A percentile compares a stretch with the other conserved stretches of the same genome.
Evolutionary conservation across 2,888 invertebrate species (phyloP).

Genomic region (Rhimphoctona megacephalus): DNA sequence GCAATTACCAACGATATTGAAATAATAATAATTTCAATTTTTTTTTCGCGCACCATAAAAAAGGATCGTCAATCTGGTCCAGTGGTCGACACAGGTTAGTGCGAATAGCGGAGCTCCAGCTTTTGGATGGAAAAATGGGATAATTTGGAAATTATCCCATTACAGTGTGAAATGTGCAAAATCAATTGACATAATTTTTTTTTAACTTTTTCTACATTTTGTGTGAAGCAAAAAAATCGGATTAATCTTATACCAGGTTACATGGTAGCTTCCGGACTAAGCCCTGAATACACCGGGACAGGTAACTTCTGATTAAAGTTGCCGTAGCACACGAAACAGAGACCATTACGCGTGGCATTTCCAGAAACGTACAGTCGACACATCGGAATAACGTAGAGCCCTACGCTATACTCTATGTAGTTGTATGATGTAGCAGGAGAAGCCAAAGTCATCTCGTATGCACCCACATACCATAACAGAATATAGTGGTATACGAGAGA

Average conservation of each 20-base stretch:
- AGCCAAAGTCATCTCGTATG: constrained; percentile 41
- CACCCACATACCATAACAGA: constrained; percentile 55
- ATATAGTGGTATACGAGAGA: constrained; percentile 44
- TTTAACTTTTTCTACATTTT: background rate
- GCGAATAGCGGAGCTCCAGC: too few relatives aligned
- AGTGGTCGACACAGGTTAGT: too few relatives aligned
- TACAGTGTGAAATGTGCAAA: background rate
- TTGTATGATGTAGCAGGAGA: constrained; percentile 32
- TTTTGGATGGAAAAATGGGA: too few relatives aligned
- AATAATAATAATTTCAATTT: too few relatives aligned
- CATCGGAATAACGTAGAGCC: constrained; percentile 39
- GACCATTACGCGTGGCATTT: constrained; percentile 68
- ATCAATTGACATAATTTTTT: background rate
- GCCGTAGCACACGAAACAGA: constrained; percentile 58
- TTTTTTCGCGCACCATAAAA: too few relatives aligned
- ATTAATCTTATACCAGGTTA: background rate
- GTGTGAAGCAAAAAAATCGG: constrained; percentile 1
- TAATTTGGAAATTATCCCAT: too few relatives aligned
- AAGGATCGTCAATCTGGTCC: too few relatives aligned
- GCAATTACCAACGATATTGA: too few relatives aligned
- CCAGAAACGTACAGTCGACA: constrained; percentile 56
- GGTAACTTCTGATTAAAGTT: constrained; percentile 70
- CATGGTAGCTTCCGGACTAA: background rate
- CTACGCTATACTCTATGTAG: constrained; percentile 17
- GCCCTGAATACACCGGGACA: constrained; percentile 8